Conservation (phyloP, 2,113 vertebrate genomes). For the Laterallus jamaicensis region DNA sequence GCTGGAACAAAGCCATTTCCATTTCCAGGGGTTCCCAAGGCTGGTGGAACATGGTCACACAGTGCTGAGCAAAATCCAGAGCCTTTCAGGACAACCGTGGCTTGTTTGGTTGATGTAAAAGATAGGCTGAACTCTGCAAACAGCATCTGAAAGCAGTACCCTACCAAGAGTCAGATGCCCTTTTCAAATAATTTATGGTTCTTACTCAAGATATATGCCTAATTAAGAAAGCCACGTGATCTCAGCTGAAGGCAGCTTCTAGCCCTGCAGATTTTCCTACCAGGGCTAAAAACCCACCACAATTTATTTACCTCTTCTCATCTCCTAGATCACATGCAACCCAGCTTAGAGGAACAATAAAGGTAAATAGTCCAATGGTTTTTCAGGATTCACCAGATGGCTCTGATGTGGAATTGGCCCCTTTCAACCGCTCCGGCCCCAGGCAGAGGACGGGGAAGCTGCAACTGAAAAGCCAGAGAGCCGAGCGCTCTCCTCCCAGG, state of each 20-base stretch:
- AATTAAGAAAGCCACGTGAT: neutral
- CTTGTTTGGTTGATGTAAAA: neutral
- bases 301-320: conserved; percentile 7
- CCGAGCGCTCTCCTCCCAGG: neutral
- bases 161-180: rapidly evolving
- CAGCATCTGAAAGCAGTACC: neutral
- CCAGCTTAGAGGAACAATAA: neutral
- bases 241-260: neutral
- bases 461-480: neutral
- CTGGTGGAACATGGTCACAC: neutral
- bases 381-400: neutral
- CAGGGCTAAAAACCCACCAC: neutral
- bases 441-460: neutral
- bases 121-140: neutral
- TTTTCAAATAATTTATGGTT: neutral
- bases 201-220: neutral
- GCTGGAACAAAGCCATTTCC: neutral
- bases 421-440: neutral
- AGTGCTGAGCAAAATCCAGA: neutral
- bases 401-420: conserved; percentile 31
- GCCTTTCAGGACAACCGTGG: neutral
- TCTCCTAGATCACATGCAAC: conserved; percentile 7
- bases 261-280: neutral
- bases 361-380: neutral
- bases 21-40: neutral